Conservation (phyloP, 2,113 vertebrate genomes). For the Eurystomus gularis region DNA sequence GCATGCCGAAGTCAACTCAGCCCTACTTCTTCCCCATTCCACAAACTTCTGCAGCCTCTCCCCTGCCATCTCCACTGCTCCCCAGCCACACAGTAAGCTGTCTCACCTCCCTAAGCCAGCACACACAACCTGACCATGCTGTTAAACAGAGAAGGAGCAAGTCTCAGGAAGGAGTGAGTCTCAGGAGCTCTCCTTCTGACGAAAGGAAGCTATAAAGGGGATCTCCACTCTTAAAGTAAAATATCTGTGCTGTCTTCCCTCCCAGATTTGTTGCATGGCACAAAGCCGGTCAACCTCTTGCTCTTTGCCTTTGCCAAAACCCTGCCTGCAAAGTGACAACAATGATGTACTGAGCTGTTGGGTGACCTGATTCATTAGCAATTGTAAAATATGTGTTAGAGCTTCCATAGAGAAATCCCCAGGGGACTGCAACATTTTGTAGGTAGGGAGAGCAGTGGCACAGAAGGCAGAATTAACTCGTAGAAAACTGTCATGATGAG, state of each 20-base stretch:
- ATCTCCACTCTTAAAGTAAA: neutral
- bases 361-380: neutral
- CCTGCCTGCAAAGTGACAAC: neutral
- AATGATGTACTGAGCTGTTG: neutral
- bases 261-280: neutral
- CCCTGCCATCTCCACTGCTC: neutral
- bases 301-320: neutral
- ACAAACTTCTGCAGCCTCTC: neutral
- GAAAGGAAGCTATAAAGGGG: neutral
- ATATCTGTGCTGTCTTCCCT: neutral
- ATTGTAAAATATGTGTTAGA: constrained; percentile 30
- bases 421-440: neutral
- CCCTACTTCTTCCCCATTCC: neutral
- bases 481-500: neutral
- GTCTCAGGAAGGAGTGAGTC: too few species aligned
- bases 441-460: neutral
- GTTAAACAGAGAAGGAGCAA: too few species aligned
- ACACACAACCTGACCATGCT: neutral
- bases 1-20: neutral
- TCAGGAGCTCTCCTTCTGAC: neutral
- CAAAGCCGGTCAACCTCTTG: neutral
- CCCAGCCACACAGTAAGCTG: neutral
- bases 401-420: neutral
- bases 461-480: neutral
- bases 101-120: neutral